Evolutionary conservation across 2,797 vertebrate species (phyloP).

Genomic region (Selene dorsalis): DNA sequence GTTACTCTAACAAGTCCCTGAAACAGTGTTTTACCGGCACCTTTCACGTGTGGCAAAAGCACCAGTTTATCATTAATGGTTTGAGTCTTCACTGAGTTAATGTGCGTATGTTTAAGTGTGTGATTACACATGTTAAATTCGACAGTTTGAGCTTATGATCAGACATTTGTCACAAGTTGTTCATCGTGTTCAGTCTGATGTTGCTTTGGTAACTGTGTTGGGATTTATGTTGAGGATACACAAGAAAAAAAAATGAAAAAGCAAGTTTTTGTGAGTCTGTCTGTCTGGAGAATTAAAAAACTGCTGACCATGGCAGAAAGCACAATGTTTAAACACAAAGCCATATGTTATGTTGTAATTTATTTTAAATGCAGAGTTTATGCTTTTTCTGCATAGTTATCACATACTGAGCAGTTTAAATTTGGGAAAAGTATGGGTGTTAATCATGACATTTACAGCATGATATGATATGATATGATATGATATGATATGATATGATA

Average conservation of each 20-base stretch:
- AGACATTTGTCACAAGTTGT: conserved; percentile 62
- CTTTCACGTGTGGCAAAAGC: not conserved
- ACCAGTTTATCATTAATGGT: not conserved
- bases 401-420: not conserved
- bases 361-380: not conserved
- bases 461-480: not conserved
- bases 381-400: not conserved
- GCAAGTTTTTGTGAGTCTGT: conserved; percentile 18
- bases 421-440: not conserved
- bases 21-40: not conserved
- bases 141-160: conserved; percentile 35
- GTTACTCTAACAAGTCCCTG: conserved; percentile 30
- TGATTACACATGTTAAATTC: conserved; percentile 45
- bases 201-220: conserved; percentile 19
- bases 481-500: not conserved
- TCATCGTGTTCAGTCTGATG: conserved; percentile 40
- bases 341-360: not conserved
- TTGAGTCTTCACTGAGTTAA: conserved; percentile 12
- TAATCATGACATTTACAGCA: not conserved
- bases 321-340: not conserved
- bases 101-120: conserved; percentile 7
- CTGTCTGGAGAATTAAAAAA: not conserved
- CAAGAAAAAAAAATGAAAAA: not conserved
- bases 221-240: conserved; percentile 5
- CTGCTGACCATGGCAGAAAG: not conserved